Evolutionary conservation across 1,140 invertebrate genomes (phyloP), one percentile per base, ranked within the genome.

Genomic region (Brachionus angularis): DNA sequence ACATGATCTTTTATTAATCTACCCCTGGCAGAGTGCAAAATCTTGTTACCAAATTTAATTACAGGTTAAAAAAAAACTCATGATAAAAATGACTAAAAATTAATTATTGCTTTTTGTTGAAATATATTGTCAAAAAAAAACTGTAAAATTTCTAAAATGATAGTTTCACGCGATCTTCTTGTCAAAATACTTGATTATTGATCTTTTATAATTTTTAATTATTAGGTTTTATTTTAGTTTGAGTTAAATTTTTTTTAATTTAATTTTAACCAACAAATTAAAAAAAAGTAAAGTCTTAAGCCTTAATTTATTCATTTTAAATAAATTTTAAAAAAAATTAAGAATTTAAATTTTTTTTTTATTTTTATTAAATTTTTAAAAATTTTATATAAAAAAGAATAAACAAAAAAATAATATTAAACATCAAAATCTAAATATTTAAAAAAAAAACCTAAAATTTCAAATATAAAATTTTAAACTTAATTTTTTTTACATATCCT

Each of bases 31-130:
- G n/a, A n/a, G n/a, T n/a, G n/a, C n/a, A n/a, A n/a, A n/a, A n/a
- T n/a, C n/a, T 55, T 34, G 52, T 33, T 55, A n/a, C 34, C 52
- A 55, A 36, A 27, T 55, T 55, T 55, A 55, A 55, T 55, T 55
- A 55, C 29, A 55, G 27, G 52, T 55, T 55, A n/a, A n/a, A n/a
- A n/a, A n/a, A n/a, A n/a, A n/a, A n/a, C n/a, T n/a, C n/a, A n/a
- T n/a, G n/a, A n/a, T n/a, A n/a, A n/a, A n/a, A n/a, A n/a, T n/a
- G n/a, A n/a, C n/a, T n/a, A n/a, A n/a, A n/a, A n/a, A n/a, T n/a
- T n/a, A n/a, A n/a, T n/a, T n/a, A n/a, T n/a, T n/a, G n/a, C n/a
- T n/a, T n/a, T n/a, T n/a, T n/a, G n/a, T n/a, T n/a, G n/a, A n/a
- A n/a, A n/a, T n/a, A n/a, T n/a, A n/a, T n/a, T n/a, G n/a, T n/a